Percentiles rank a stretch among this genome's conserved stretches.
Conservation (phyloP, 37 sponge, comb jelly and placozoan genomes). For the Haliclona indistincta region DNA sequence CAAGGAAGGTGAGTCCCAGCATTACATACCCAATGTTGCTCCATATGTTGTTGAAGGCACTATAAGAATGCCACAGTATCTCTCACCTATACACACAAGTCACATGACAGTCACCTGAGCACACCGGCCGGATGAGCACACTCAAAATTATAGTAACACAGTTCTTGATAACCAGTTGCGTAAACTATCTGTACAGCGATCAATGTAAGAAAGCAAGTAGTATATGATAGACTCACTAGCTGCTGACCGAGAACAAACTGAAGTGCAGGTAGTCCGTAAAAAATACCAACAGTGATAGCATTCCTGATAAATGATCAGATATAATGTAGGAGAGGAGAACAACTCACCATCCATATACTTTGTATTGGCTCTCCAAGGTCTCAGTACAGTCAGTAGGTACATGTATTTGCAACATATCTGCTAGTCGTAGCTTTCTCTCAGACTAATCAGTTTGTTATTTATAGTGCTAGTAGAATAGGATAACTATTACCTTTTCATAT, state of each 20-base stretch:
- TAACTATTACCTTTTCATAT: background rate
- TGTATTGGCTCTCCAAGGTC: background rate
- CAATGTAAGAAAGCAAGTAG: background rate
- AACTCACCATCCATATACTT: constrained; percentile 6
- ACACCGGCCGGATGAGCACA: constrained; percentile 58
- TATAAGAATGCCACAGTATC: background rate
- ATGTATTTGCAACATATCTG: background rate
- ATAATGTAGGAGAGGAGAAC: background rate
- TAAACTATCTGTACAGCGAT: background rate
- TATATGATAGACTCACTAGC: constrained; percentile 22
- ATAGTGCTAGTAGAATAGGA: background rate
- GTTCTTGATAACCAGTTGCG: constrained; percentile 51
- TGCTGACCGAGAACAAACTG: constrained; percentile 77
- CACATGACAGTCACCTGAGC: constrained; percentile 18
- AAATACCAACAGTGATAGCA: constrained; percentile 67
- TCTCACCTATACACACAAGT: too few species aligned
- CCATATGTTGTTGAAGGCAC: constrained; percentile 70
- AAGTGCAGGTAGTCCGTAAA: constrained; percentile 80
- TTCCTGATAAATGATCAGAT: constrained; percentile 34
- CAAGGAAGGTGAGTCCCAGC: constrained; percentile 59
- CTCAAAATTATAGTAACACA: constrained; percentile 83
- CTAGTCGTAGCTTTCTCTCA: too few species aligned
- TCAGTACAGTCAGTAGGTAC: too few species aligned
- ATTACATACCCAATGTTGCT: constrained; percentile 77
- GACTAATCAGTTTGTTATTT: too few species aligned